Base-by-base conservation (phyloP, 2,113 vertebrate genomes). In the Sus scrofa region DNA sequence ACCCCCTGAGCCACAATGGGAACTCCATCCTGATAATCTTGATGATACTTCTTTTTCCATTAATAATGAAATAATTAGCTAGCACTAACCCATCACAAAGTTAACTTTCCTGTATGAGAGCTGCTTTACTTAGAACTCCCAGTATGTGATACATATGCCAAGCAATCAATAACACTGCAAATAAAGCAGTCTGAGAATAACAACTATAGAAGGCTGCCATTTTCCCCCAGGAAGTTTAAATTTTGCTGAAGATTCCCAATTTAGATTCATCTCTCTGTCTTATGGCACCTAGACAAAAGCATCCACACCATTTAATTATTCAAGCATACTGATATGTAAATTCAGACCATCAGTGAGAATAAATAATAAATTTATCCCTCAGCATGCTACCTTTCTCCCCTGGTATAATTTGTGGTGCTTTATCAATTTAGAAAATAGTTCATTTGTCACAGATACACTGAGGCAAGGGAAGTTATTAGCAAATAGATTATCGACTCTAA, bases 111-210 rank as follows among this genome's bases (percentile, higher is more conserved):
- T 79, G 9, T 70, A 44, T 86, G 8, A 67, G 39, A 92, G 11
- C 32, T 79, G 65, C 73, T 86, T 94, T 89, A 77, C 60, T n/a
- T 87, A 90, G 52, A 81, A 81, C n/a, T 87, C 22, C 63, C 71
- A 15, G 0, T 13, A 26, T 32, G n/a, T 50, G n/a, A 67, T 3
- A 94, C 6, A 24, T 20, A 62, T 9, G 14, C 19, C 65, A 79
- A 92, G 52, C 26, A 83, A 81, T 50, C 22, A 50, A 0, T 54
- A 7, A 83, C 26, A 93, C 85, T 71, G 87, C n/a, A 91, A 24
- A 92, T 34, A 27, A 90, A 81, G n/a, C 16, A 24, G 0, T 26
- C 14, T 52, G 27, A 26, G 37, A 50, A 81, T 71, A 39, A 26
- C 60, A 94, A 32, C 14, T 68, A 7, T 32, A 30, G 26, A 24